These are phyloP conservation scores for Thamnaconus septentrionalis DNA, from an alignment of 2,113 vertebrate genomes.

Conservation along the genomic window DNA sequence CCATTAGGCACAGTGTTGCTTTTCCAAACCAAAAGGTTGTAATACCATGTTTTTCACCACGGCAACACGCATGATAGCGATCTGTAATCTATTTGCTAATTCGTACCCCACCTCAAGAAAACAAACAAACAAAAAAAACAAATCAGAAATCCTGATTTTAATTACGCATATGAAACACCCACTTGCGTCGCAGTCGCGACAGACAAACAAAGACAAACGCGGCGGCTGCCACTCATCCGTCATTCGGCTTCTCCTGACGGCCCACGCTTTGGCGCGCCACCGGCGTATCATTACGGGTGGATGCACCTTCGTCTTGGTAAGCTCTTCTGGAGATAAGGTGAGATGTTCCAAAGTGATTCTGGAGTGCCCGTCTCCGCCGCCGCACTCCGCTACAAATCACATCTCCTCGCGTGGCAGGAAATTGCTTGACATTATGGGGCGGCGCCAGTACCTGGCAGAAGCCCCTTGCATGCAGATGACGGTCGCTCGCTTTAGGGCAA, in stretches of 20 bases:
- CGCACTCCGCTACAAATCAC: slow-evolving; percentile 45
- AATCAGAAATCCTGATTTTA: background rate
- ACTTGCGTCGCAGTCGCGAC: background rate
- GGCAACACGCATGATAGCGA: slow-evolving; percentile 28
- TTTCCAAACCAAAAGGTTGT: slow-evolving; percentile 22
- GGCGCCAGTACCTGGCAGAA: slow-evolving; percentile 42
- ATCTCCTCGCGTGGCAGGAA: slow-evolving; percentile 62
- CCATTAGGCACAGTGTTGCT: slow-evolving; percentile 23
- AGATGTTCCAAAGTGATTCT: slow-evolving; percentile 50
- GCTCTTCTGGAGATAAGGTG: slow-evolving; percentile 38
- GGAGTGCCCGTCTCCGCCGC: slow-evolving; percentile 32
- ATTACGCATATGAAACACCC: background rate
- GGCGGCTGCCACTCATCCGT: slow-evolving; percentile 20
- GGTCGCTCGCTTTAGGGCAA: slow-evolving; percentile 57
- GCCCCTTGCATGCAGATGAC: slow-evolving; percentile 68
- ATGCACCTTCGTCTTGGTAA: slow-evolving; percentile 35
- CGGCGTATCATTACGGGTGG: no score
- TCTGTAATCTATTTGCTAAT: slow-evolving; percentile 13
- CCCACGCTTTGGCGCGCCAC: no score
- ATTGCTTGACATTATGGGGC: slow-evolving; percentile 69
- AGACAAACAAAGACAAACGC: slow-evolving; percentile 20
- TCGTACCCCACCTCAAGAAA: background rate
- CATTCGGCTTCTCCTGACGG: slow-evolving; percentile 11
- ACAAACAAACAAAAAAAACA: slow-evolving; percentile 7
- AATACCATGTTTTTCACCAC: slow-evolving; percentile 35